Conservation (phyloP, 2,797 vertebrate genomes). For the Enteromius paludinosus region DNA sequence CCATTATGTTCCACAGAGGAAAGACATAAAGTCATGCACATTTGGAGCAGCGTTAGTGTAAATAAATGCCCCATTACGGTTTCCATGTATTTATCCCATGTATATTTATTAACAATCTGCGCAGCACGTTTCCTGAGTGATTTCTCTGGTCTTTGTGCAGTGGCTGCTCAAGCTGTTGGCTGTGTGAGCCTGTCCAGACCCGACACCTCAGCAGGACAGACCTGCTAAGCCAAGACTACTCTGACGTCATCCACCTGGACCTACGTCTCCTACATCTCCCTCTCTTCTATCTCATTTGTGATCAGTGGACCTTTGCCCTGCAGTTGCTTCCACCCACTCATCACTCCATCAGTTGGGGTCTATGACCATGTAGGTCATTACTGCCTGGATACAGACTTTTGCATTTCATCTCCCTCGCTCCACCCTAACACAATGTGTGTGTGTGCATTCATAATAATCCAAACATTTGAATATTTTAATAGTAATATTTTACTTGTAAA, state of each 20-base stretch:
- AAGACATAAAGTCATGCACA: neutral
- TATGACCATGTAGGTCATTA: constrained; percentile 48
- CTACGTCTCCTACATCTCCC: constrained; percentile 28
- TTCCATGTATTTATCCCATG: neutral
- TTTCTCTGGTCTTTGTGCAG: constrained; percentile 62
- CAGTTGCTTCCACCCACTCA: constrained; percentile 38
- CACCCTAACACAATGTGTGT: neutral
- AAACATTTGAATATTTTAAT: neutral
- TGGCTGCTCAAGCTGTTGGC: constrained; percentile 78
- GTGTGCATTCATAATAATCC: neutral
- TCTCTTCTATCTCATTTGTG: constrained; percentile 19
- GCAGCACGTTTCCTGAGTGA: neutral
- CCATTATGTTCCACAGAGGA: neutral
- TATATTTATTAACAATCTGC: constrained; percentile 44
- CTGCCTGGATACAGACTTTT: constrained; percentile 14
- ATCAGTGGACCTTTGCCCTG: constrained; percentile 30
- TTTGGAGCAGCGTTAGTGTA: neutral
- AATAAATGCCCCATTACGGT: neutral
- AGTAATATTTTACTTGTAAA: neutral
- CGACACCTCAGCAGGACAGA: constrained; percentile 56
- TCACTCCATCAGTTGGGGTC: constrained; percentile 23
- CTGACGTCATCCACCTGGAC: constrained; percentile 56
- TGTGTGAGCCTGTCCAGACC: constrained; percentile 66
- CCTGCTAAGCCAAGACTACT: constrained; percentile 45
- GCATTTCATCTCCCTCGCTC: neutral